Evolutionary conservation across 37 sponge, comb jelly and placozoan species (phyloP).

Genomic region (Cliona cf. orientalis): DNA sequence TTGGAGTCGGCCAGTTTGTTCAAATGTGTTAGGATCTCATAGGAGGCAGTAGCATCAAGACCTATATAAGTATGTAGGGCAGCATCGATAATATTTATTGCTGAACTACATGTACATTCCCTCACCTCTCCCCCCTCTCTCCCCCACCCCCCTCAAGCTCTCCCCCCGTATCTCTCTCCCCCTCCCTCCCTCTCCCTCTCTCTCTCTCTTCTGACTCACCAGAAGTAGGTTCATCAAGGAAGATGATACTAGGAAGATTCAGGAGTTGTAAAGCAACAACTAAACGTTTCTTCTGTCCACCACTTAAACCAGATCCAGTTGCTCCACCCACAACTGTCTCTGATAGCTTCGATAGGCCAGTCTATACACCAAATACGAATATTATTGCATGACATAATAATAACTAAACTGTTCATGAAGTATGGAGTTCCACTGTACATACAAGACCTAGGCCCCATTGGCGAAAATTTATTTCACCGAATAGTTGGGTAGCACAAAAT

Average conservation of each 20-base stretch:
- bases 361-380: conserved; percentile 51
- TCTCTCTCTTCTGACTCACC: no score
- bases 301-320: conserved; percentile 89
- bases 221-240: conserved; percentile 92
- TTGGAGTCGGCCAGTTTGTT: conserved; percentile 78
- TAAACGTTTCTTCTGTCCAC: conserved; percentile 87
- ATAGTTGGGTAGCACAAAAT: no score
- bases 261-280: conserved; percentile 84
- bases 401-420: no score
- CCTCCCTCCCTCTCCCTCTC: no score
- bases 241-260: conserved; percentile 73
- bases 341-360: conserved; percentile 71
- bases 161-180: no score
- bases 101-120: no score
- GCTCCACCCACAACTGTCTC: conserved; percentile 86
- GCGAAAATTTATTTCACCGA: no score
- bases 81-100: no score
- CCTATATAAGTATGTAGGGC: no score
- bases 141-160: no score
- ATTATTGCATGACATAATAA: no score
- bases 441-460: not conserved
- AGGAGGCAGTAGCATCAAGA: conserved; percentile 77
- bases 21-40: conserved; percentile 77
- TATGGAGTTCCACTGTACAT: not conserved
- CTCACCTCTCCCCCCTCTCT: no score